Percentiles rank a stretch among this genome's conserved stretches.
Evolutionary conservation across 1,140 invertebrate genomes (phyloP).

Genomic region (Temnothorax nylanderi): DNA sequence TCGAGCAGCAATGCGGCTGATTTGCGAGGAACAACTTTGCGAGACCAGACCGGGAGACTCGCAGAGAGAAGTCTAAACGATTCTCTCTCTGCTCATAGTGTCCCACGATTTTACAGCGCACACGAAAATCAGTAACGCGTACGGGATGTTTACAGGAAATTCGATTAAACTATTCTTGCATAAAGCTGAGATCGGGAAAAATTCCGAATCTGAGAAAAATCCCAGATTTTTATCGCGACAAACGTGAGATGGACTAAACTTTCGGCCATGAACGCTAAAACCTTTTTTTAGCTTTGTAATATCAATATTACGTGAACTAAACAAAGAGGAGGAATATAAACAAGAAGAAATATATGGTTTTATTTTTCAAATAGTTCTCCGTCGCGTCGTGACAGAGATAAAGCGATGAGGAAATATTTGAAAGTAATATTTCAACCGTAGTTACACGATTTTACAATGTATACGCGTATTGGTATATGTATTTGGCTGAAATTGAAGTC

Average conservation of each 20-base stretch:
- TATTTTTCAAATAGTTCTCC: background rate
- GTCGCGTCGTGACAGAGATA: background rate
- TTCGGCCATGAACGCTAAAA: background rate
- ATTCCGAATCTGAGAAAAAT: background rate
- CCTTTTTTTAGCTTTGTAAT: background rate
- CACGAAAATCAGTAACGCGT: constrained; percentile 15
- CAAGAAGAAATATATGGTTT: background rate
- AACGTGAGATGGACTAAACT: constrained; percentile 17
- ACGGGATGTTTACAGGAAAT: constrained; percentile 10
- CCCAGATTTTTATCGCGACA: background rate
- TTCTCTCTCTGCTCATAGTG: constrained; percentile 16
- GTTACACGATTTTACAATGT: background rate
- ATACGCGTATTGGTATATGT: background rate
- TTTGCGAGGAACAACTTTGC: constrained; percentile 53
- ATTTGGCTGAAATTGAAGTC: constrained; percentile 25
- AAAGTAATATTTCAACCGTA: background rate
- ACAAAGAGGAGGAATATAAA: background rate
- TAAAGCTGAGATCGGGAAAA: background rate
- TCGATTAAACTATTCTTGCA: constrained; percentile 11
- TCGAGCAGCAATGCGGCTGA: constrained; percentile 47
- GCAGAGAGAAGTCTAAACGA: constrained; percentile 33
- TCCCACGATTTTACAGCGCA: constrained; percentile 24
- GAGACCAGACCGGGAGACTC: constrained; percentile 19
- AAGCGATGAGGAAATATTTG: background rate
- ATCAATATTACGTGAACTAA: background rate